Evolutionary conservation across 2,888 invertebrate genomes (phyloP), one percentile per base, ranked within the genome.

Genomic region (Eristalis intricaria): DNA sequence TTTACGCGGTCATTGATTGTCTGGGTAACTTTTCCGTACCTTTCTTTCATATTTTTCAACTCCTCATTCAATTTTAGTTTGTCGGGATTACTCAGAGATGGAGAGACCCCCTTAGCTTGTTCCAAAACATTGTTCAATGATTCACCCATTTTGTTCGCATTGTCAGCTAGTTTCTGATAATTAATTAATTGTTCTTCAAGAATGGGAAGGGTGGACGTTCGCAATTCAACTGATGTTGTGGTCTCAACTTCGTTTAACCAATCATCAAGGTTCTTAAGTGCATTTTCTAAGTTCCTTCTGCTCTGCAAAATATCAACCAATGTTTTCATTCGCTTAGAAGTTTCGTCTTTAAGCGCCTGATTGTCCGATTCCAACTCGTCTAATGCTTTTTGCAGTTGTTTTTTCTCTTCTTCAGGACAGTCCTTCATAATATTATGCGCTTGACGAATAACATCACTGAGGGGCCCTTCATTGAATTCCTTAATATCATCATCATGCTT

Each of bases 181-280:
- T 98, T 98, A n/a, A 95, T 95, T 60, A 97, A 93, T 91, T 98
- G 98, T 92, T 98, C 98, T 92, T 98, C 96, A 35, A 98, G 93
- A 0, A 97, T 95, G 89, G 97, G 97, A 23, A 97, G 94, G 90
- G 96, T 97, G 0, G 97, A 96, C 23, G 96, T 95, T 61, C 97
- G 95, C 4, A 98, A 94, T 90, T 98, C 97, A 40, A 96, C 95
- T 11, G 96, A 96, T 1, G 97, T 96, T 3, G 97, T 96, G 0
- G 97, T 96, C 92, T 98, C 98, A 35, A 97, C 97, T 93, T 98
- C 97, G 89, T 97, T 96, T 56, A 98, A 94, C 98, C 98, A 99
- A 90, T 96, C 95, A 89, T 96, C 96, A 91, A 97, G 96, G 90
- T 96, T 96, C 79, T 96, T 96, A 66, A 97, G 94, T 84, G 97